Base-by-base conservation (phyloP, 2,888 invertebrate genomes). In the Lithosia quadra region DNA sequence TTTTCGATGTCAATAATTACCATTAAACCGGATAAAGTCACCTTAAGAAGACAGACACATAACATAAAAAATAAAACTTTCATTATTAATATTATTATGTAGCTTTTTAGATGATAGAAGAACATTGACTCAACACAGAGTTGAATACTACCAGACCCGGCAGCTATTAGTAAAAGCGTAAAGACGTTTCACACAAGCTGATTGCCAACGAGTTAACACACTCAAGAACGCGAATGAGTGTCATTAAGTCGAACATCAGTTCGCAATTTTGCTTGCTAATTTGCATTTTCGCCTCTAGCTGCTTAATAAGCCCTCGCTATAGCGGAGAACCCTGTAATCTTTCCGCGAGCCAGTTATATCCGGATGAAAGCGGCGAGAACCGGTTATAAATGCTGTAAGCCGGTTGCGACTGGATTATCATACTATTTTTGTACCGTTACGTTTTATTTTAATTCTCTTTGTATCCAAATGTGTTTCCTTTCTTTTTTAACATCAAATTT, bases 231-330 rank as follows among this genome's bases (percentile, higher is more conserved):
- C 72, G 78, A 78, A 78, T 65, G 74, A 83, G 79, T 81, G 76
- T 83, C 81, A 83, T 88, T 86, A 86, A 83, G 77, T 80, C 77
- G 77, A 79, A 78, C 80, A 80, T 79, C 80, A 81, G 77, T 81
- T 78, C 73, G 82, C 84, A 86, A 86, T 87, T 88, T 84, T 84
- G 79, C 66, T 67, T 79, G 80, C 82, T 83, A 86, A 89, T 89
- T 88, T 89, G 82, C 89, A 89, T 89, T 88, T 86, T 80, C 80
- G 82, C 72, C 69, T 81, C 78, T 78, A 82, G 76, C 76, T 76
- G 83, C 81, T 89, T 87, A 89, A 88, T 89, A 88, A 87, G 84
- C 82, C 79, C 80, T 77, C 74, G 75, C 79, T 79, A 84, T 36
- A 78, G 82, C 80, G 78, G 77, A 80, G 82, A 78, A 78, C 84